These are phyloP conservation scores for Marcusenius ussheri DNA, from an alignment of 2,113 vertebrate genomes.

Conservation along the genomic window DNA sequence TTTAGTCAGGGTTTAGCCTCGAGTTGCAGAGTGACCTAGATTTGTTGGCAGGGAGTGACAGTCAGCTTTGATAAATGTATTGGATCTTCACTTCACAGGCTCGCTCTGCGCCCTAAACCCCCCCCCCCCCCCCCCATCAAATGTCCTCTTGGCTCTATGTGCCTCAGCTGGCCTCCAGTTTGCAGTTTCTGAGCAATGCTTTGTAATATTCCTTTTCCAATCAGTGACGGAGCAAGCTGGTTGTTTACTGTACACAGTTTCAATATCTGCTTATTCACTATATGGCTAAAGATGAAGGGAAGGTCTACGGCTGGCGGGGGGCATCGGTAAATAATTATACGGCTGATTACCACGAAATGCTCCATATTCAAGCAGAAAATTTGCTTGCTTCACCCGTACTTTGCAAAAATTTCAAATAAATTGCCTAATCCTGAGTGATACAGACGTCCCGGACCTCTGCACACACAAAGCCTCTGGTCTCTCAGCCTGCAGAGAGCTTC, in stretches of 20 bases:
- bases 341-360: background rate
- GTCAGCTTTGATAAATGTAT: constrained; percentile 3
- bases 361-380: background rate
- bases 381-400: background rate
- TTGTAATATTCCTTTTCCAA: background rate
- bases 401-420: background rate
- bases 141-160: background rate
- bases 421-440: background rate
- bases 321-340: background rate
- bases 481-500: background rate
- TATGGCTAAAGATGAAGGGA: background rate
- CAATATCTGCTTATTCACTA: background rate
- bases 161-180: background rate
- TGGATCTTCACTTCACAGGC: background rate
- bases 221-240: background rate
- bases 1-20: constrained; percentile 12
- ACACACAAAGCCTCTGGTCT: background rate
- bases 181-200: background rate
- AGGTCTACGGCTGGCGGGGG: background rate
- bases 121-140: background rate
- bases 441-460: background rate
- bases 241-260: background rate
- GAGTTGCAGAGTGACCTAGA: constrained; percentile 9
- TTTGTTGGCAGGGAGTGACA: constrained; percentile 11
- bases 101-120: background rate